Conservation (phyloP, 2,888 invertebrate species). For the Epinotia nisella region DNA sequence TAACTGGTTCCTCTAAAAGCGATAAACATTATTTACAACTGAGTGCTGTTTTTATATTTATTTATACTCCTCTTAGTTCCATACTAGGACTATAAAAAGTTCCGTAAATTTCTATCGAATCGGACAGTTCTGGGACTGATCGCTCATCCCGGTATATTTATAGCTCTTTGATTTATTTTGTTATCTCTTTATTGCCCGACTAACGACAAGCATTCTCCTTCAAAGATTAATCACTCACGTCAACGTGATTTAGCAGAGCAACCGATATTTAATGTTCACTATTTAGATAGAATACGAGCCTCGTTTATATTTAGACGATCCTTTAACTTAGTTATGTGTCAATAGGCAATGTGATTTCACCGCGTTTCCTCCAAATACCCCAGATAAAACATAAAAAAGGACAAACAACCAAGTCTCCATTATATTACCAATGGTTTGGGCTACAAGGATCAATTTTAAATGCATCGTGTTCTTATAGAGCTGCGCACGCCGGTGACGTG, state of each 20-base stretch:
- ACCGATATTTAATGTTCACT: constrained; percentile 82
- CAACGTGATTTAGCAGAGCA: constrained; percentile 83
- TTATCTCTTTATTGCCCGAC: constrained; percentile 82
- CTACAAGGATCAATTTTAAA: neutral
- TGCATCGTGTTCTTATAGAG: constrained; percentile 15
- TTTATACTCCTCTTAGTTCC: constrained; percentile 72
- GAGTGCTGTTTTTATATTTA: constrained; percentile 72
- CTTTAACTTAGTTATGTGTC: constrained; percentile 69
- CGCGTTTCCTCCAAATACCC: constrained; percentile 45
- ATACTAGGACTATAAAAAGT: constrained; percentile 74
- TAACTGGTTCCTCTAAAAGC: constrained; percentile 65
- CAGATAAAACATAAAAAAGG: neutral
- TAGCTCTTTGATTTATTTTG: constrained; percentile 83
- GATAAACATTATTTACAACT: constrained; percentile 78
- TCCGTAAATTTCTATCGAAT: constrained; percentile 76
- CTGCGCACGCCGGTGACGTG: constrained; percentile 4
- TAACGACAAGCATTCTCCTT: constrained; percentile 83
- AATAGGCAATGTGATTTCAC: constrained; percentile 67
- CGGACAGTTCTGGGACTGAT: constrained; percentile 78
- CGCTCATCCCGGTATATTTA: constrained; percentile 80
- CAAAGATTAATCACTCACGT: constrained; percentile 82
- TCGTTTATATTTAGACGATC: constrained; percentile 76
- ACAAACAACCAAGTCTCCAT: constrained; percentile 4
- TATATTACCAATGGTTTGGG: constrained; percentile 4
- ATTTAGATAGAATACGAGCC: constrained; percentile 78